Base-by-base conservation (phyloP, 1,140 invertebrate species). In the Atta cephalotes region DNA sequence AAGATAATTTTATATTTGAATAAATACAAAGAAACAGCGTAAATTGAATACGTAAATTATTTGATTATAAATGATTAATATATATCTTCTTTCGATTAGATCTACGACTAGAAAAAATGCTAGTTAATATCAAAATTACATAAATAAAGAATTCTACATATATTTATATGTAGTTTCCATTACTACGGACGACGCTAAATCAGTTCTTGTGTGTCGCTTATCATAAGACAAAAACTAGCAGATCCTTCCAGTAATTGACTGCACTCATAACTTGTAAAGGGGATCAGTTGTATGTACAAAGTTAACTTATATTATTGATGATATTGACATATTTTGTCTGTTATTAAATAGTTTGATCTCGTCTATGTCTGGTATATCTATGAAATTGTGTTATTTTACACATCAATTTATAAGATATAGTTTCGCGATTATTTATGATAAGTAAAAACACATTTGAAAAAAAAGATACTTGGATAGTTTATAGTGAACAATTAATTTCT, bases 271-370 rank as follows among this genome's bases (percentile, higher is more conserved):
- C 63, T 71, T 72, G 63, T 58, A 74, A 76, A 45, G 60, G 53
- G 60, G 12, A 21, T 74, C 62, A 84, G 28, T 85, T 90, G 78
- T 72, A 81, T 90, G 78, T 72, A 81, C 56, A 58, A 84, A 80
- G 53, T 31, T 45, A 65, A 90, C 56, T 72, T 56, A 31, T 63
- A 53, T 74, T 88, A 74, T 82, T 71, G 9, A 45, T 9, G 39
- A 45, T 45, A 25, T 71, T 51, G 10, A 49, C 3, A 14, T 28
- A 79, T 68, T 81, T 86, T 86, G 35, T 63, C 39, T 18, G 5
- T 45, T 28, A 28, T 68, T 80, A 53, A 68, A 71, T 71, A 58
- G 18, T 45, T 82, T 16, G 10, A 72, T 60, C 35, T 82, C 21
- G 39, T 16, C 31, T 31, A 39, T 39, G 1, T 35, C 31, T 35